Conservation (phyloP, 2,113 vertebrate species). For the Ahaetulla prasina region DNA sequence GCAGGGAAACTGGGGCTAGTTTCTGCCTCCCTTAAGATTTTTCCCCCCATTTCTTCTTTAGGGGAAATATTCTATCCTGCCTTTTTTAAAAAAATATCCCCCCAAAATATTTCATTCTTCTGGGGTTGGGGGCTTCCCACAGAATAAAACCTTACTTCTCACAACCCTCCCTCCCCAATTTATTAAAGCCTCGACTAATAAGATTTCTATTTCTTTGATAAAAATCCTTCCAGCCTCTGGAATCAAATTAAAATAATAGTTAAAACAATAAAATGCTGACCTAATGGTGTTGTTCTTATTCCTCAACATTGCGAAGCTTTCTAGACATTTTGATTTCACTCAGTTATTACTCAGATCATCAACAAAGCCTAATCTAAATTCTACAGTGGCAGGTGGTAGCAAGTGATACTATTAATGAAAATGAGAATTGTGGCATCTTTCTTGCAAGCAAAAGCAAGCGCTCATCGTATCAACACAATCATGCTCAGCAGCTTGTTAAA, state of each 20-base stretch:
- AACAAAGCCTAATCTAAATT: neutral
- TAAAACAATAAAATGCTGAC: neutral
- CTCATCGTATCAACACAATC: neutral
- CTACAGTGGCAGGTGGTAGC: slow-evolving; percentile 43
- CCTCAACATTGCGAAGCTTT: neutral
- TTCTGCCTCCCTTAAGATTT: too few relatives aligned
- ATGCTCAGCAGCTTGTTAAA: neutral
- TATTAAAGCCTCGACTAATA: neutral
- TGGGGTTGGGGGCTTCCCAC: too few relatives aligned
- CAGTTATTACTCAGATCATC: neutral
- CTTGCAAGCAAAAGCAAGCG: neutral
- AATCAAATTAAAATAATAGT: neutral
- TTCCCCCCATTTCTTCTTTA: neutral
- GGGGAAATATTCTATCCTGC: too few relatives aligned
- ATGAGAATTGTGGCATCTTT: slow-evolving; percentile 46
- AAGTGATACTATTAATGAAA: slow-evolving; percentile 52
- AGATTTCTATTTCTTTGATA: neutral
- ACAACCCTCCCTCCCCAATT: too few relatives aligned
- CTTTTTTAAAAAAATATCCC: too few relatives aligned
- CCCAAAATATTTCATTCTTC: too few relatives aligned
- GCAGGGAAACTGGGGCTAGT: too few relatives aligned
- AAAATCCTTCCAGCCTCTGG: neutral
- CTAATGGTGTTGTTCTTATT: neutral
- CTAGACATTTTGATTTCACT: neutral
- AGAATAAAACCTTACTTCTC: neutral